A percentile compares a stretch with the other conserved stretches of the same genome.
phyloP scores from a whole-genome alignment of 2,888 invertebrate genomes.

The Eledona agricola region DNA sequence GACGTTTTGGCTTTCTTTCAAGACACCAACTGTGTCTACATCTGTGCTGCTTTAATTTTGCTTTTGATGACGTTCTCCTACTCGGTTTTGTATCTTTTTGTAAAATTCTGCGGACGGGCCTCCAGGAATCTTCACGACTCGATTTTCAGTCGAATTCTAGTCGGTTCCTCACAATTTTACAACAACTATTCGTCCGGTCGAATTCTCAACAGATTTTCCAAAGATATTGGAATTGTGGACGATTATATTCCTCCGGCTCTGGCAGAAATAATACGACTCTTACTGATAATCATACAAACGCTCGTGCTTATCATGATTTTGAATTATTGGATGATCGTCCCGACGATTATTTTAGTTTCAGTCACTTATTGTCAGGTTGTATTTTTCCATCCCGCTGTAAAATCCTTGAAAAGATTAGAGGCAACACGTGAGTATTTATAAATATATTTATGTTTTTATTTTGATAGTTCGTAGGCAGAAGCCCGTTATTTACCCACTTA shows the following conservation, averaged over 20 bases:
- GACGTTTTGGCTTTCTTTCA: no score
- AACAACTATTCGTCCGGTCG: conserved; percentile 71
- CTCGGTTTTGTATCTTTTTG: conserved; percentile 65
- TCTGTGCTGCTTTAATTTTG: conserved; percentile 44
- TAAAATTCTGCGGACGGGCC: conserved; percentile 63
- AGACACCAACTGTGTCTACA: conserved; percentile 48
- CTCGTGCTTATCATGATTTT: background rate
- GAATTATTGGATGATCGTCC: conserved; percentile 3
- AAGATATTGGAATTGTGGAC: conserved; percentile 72
- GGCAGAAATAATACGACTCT: background rate
- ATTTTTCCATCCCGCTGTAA: background rate
- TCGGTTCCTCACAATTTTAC: conserved; percentile 73
- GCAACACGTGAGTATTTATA: conserved; percentile 76
- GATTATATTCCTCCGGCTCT: conserved; percentile 62
- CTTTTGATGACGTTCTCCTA: conserved; percentile 59
- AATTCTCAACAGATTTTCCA: conserved; percentile 76
- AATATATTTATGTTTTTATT: background rate
- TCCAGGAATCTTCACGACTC: conserved; percentile 67
- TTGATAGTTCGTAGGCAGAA: conserved; percentile 71
- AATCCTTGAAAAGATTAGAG: conserved; percentile 82
- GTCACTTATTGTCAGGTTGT: background rate
- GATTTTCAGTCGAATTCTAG: conserved; percentile 64
- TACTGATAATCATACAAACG: background rate
- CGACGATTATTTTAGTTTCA: background rate
- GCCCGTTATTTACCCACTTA: conserved; percentile 91